Base-by-base conservation (phyloP, 2,888 invertebrate genomes). In the Hemithea aestivaria region DNA sequence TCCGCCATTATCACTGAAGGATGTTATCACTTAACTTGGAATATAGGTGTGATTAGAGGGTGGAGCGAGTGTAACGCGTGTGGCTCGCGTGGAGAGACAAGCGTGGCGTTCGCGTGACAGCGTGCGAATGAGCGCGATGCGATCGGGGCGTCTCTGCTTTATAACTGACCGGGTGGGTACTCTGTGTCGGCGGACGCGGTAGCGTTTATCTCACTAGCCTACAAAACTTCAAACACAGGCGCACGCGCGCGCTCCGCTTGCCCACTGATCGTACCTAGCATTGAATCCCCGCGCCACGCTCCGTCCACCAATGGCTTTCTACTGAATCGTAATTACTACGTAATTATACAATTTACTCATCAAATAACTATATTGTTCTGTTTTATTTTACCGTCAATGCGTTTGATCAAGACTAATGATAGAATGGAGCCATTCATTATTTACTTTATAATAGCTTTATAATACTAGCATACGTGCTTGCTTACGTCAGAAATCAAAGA, bases 81-180 rank as follows among this genome's bases (percentile, higher is more conserved):
- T 68, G 52, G 58, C 61, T 66, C 65, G 66, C 69, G 73, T 78
- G 76, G 64, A 73, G 69, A 53, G 66, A 66, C 67, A 78, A 72
- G 67, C 74, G 76, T 70, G 75, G 81, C 61, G 63, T 66, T 69
- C 71, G 66, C 67, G 75, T 71, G 76, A 83, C 80, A 81, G 84
- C 73, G 76, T 78, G 78, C 75, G 75, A 76, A 69, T 69, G 68
- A 58, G 62, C 61, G 73, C 68, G n/a, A 69, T 16, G 16, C 16
- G 16, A 5, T 16, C 16, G 16, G 3, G 68, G 66, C 60, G 64
- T 57, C 63, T 62, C 66, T 65, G 73, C 78, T 81, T 78, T 82
- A 83, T 81, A 37, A 73, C 63, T 62, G 60, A 64, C 62, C 63
- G 58, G 57, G 53, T 40, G 53, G 50, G 56, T 53, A 50, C 42